A percentile compares a stretch with the other conserved stretches of the same genome.
Evolutionary conservation across 2,888 invertebrate species (phyloP).

Genomic region (Napeogenes sylphis): DNA sequence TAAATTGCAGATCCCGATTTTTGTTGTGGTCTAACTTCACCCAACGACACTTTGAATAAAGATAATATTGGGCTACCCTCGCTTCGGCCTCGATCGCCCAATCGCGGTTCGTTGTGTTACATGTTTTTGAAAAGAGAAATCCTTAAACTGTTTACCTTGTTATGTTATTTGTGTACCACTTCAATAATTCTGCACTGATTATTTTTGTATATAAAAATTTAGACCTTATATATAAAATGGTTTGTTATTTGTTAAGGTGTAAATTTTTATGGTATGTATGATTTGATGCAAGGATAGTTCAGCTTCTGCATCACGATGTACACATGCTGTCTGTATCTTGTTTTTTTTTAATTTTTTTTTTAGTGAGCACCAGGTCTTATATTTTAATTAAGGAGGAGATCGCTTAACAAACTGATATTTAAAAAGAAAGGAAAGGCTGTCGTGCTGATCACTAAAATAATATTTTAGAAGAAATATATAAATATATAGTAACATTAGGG

Average conservation of each 20-base stretch:
- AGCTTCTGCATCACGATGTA: constrained; percentile 4
- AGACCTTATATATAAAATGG: constrained; percentile 15
- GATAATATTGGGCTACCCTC: constrained; percentile 75
- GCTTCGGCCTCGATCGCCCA: constrained; percentile 77
- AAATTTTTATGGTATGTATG: not conserved
- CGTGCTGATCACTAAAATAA: not conserved
- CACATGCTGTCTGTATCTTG: not conserved
- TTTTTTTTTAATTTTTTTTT: not conserved
- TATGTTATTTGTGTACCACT: constrained; percentile 21
- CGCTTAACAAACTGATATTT: constrained; percentile 1
- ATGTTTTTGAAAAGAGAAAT: constrained; percentile 78
- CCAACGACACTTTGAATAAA: constrained; percentile 84
- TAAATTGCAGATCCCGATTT: constrained; percentile 90
- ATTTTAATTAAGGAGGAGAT: not conserved
- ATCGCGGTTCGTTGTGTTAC: constrained; percentile 79
- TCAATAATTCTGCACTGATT: constrained; percentile 22
- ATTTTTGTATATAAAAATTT: constrained; percentile 14
- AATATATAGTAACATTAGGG: not conserved
- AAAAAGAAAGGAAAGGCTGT: not conserved
- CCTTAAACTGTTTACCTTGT: constrained; percentile 35
- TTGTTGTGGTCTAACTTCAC: constrained; percentile 90
- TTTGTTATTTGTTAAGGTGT: constrained; percentile 7
- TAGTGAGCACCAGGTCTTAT: not conserved
- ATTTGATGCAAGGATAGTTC: not conserved
- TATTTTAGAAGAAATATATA: no score